These are phyloP conservation scores for Carposina sasakii DNA, from an alignment of 1,140 invertebrate genomes.

Conservation along the genomic window DNA sequence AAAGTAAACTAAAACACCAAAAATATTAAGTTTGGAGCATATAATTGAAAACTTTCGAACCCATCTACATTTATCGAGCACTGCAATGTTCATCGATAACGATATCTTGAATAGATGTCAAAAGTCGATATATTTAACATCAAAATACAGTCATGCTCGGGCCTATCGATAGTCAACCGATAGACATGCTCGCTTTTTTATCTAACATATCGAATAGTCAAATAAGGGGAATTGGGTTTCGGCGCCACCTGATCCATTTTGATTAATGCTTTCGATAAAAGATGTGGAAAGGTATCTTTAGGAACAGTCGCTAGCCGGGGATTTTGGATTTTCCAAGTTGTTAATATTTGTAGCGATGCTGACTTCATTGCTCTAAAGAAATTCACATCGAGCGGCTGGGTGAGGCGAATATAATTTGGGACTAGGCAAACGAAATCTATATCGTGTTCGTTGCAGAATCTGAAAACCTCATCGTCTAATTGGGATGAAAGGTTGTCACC, in stretches of 20 bases:
- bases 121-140: too few relatives aligned
- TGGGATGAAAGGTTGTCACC: slow-evolving; percentile 16
- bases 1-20: too few relatives aligned
- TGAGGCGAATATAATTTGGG: slow-evolving; percentile 33
- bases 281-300: slow-evolving; percentile 6
- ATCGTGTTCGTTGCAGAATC: slow-evolving; percentile 24
- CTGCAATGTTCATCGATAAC: too few relatives aligned
- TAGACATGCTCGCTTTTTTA: too few relatives aligned
- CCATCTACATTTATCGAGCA: too few relatives aligned
- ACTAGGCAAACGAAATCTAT: slow-evolving; percentile 39
- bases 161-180: too few relatives aligned
- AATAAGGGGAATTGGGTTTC: background rate
- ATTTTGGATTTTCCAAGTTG: slow-evolving; percentile 5
- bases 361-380: slow-evolving; percentile 5
- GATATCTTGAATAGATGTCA: too few relatives aligned
- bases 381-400: slow-evolving; percentile 1
- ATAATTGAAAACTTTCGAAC: too few relatives aligned
- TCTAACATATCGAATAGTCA: too few relatives aligned
- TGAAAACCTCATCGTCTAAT: slow-evolving; percentile 4
- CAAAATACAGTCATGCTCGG: too few relatives aligned
- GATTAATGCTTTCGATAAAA: background rate
- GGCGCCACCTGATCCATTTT: slow-evolving; percentile 1
- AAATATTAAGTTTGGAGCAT: too few relatives aligned
- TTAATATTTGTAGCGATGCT: background rate
- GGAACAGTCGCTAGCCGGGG: background rate